Evolutionary conservation across 2,113 vertebrate species (phyloP), one percentile per base, ranked within the genome.

Genomic region (Capreolus pygargus): DNA sequence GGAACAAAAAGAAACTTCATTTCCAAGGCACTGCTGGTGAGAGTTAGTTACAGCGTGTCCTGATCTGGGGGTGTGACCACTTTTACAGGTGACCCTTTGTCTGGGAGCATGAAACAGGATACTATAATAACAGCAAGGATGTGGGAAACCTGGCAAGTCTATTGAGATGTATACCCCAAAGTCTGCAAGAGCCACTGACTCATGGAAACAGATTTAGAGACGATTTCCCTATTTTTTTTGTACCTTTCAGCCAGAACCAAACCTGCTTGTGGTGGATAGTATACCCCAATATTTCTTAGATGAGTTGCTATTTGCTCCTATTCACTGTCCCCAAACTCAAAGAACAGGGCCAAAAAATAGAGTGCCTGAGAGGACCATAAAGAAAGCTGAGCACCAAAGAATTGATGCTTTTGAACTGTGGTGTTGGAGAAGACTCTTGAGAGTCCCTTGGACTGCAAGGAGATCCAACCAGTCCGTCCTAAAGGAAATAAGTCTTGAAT

Each of bases 271-370:
- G 54, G 8, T 76, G 87, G 9, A 33, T 84, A 93, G 21, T 78
- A 36, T 30, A 57, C 25, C 64, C 8, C 6, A 15, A 27, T 55
- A 85, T 70, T 27, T 45, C 85, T 36, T 70, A 91, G 47, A 13
- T 81, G 39, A 86, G 43, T 13, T 95, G 2, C 8, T 52, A 83
- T 64, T 91, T 94, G 91, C 91, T 98, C 43, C 57, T 88, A 30
- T 74, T 97, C 33, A 50, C 6, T 97, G 5, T 3, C 78, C 43
- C 83, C 17, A 98, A 97, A 96, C 12, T 83, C 86, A 74, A n/a
- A 82, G 19, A 87, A 92, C 47, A 87, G 7, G 3, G 0, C 30
- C 86, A 90, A 83, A 43, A 39, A 86, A 83, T 85, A 1, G 74
- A 57, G 55, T 57, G 23, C 55, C 3, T 57, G 23, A 57, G 55